phyloP scores from a whole-genome alignment of 2,888 invertebrate genomes.

The Thyatira batis region DNA sequence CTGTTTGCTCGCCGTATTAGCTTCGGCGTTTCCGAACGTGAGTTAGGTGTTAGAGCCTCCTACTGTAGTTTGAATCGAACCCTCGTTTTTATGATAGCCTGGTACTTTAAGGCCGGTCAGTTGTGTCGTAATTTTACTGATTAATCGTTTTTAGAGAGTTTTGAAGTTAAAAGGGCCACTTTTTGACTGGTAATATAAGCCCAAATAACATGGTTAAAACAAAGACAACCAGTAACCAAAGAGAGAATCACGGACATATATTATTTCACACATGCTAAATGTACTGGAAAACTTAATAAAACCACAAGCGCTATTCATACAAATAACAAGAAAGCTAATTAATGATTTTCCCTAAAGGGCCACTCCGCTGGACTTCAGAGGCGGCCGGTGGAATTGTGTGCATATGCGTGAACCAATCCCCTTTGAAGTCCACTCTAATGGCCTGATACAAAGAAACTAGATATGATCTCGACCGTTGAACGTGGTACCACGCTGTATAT shows the following conservation, averaged over 20 bases:
- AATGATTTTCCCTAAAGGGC: conserved; percentile 26
- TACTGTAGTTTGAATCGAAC: conserved; percentile 16
- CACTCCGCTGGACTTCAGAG: conserved; percentile 39
- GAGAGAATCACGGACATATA: too few relatives aligned
- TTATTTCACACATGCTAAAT: not conserved
- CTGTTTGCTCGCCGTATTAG: conserved; percentile 52
- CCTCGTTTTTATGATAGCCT: not conserved
- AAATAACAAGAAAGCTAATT: conserved; percentile 29
- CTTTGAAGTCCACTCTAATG: conserved; percentile 45
- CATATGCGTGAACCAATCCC: conserved; percentile 61
- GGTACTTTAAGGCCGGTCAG: not conserved
- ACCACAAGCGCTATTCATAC: not conserved
- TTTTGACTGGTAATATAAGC: not conserved
- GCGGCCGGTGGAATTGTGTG: conserved; percentile 45
- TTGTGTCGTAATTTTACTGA: not conserved
- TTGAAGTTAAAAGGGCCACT: too few relatives aligned
- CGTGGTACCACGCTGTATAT: not conserved
- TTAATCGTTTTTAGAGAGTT: not conserved
- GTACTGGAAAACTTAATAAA: not conserved
- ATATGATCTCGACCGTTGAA: not conserved
- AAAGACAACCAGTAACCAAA: too few relatives aligned
- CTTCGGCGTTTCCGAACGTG: conserved; percentile 28
- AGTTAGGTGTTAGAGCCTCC: conserved; percentile 15
- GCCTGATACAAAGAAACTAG: conserved; percentile 9
- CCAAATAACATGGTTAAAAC: too few relatives aligned